Percentiles rank a stretch among this genome's conserved stretches.
Conservation (phyloP, 2,797 vertebrate species). For the Rhabdophis nuchalis region DNA sequence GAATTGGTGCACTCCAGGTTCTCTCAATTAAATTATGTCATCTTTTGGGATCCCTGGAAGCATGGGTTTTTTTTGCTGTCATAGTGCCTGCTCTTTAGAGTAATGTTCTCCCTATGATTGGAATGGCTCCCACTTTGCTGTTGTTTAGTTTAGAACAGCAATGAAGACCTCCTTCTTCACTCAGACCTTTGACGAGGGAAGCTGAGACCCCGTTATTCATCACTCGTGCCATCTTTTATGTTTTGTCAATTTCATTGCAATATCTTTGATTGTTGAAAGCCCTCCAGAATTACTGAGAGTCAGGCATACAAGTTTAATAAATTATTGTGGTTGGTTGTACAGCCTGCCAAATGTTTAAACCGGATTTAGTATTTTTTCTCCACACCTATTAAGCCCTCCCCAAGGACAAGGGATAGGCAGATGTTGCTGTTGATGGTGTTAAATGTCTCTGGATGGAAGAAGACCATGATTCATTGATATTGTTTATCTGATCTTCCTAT, state of each 20-base stretch:
- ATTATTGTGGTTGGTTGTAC: neutral
- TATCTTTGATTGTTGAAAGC: neutral
- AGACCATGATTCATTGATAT: neutral
- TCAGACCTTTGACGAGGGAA: neutral
- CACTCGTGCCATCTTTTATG: neutral
- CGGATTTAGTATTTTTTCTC: neutral
- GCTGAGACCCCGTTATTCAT: neutral
- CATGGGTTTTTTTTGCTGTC: neutral
- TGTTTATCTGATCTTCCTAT: neutral
- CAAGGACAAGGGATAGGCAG: neutral
- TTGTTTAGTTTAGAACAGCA: neutral
- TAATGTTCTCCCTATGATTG: neutral
- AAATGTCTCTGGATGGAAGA: neutral
- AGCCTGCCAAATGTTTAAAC: neutral
- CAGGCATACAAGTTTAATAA: neutral
- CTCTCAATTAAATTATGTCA: neutral
- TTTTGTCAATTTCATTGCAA: neutral
- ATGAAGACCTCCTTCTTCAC: neutral
- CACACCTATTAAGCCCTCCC: neutral
- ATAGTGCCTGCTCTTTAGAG: neutral
- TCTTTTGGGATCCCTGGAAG: neutral
- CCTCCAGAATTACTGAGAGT: neutral
- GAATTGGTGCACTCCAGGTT: neutral
- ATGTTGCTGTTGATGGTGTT: neutral
- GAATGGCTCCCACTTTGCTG: neutral